A percentile compares a stretch with the other conserved stretches of the same genome.
These are phyloP conservation scores for Sphinx pinastri DNA, from an alignment of 2,888 invertebrate genomes.

Conservation along the genomic window DNA sequence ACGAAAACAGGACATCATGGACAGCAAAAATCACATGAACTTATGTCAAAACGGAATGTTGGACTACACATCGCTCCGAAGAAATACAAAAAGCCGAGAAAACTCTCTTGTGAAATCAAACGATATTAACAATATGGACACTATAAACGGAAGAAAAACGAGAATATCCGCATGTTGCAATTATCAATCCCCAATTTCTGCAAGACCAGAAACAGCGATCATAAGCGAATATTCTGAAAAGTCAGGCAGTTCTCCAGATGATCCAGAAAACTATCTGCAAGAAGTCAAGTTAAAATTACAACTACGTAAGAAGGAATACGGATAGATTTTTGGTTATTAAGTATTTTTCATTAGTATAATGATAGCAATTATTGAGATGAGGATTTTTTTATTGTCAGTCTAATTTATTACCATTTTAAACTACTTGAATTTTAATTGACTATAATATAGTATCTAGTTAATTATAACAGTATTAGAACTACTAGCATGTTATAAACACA, in stretches of 20 bases:
- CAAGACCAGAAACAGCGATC: slow-evolving; percentile 32
- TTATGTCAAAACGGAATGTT: slow-evolving; percentile 39
- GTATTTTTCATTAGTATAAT: too few species aligned
- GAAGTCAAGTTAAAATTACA: slow-evolving; percentile 46
- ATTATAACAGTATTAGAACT: too few species aligned
- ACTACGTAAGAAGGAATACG: slow-evolving; percentile 5
- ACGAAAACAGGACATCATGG: slow-evolving; percentile 34
- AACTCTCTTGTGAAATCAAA: neutral
- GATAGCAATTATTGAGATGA: neutral
- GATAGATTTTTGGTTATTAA: neutral
- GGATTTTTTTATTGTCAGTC: too few species aligned
- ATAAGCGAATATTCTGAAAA: slow-evolving; percentile 42
- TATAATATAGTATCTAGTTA: too few species aligned
- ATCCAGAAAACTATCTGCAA: slow-evolving; percentile 66
- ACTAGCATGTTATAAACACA: too few species aligned
- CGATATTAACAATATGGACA: slow-evolving; percentile 10
- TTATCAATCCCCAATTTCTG: neutral
- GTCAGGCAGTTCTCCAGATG: slow-evolving; percentile 56
- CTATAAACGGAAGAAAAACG: neutral
- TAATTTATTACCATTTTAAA: too few species aligned
- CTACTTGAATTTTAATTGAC: too few species aligned
- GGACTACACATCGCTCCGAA: slow-evolving; percentile 28
- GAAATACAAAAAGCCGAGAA: slow-evolving; percentile 6
- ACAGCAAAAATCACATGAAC: slow-evolving; percentile 37
- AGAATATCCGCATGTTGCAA: neutral